phyloP scores from a whole-genome alignment of 2,888 invertebrate genomes.

The Dilophus febrilis region DNA sequence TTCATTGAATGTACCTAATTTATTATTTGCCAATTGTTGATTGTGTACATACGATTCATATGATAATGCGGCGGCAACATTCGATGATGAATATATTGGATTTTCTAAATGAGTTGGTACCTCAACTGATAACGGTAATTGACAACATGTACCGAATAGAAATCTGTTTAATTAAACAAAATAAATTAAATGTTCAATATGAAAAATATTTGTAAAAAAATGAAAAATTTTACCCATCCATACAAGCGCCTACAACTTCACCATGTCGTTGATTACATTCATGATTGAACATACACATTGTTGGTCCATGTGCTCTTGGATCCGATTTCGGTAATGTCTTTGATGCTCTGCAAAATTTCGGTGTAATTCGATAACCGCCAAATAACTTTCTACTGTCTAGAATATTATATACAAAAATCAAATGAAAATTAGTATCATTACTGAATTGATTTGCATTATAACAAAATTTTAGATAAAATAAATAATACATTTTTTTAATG shows the following conservation, averaged over 20 bases:
- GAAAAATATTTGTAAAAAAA: neutral
- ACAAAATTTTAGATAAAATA: too few relatives aligned
- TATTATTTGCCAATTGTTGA: neutral
- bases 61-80: conserved; percentile 14
- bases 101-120: conserved; percentile 20
- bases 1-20: conserved; percentile 10
- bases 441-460: too few relatives aligned
- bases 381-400: conserved; percentile 50
- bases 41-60: conserved; percentile 16
- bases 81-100: conserved; percentile 17
- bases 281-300: conserved; percentile 87
- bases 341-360: conserved; percentile 59
- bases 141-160: conserved; percentile 82
- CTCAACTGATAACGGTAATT: conserved; percentile 39
- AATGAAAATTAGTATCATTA: neutral
- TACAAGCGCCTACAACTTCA: conserved; percentile 74
- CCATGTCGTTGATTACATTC: conserved; percentile 67
- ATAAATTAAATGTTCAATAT: neutral
- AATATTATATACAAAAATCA: too few relatives aligned
- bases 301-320: conserved; percentile 42
- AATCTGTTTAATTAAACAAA: conserved; percentile 28
- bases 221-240: conserved; percentile 65
- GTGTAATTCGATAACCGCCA: conserved; percentile 74
- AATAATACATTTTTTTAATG: too few relatives aligned
- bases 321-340: conserved; percentile 40